Conservation (phyloP, 1,140 invertebrate species). For the Catajapyx aquilonaris region DNA sequence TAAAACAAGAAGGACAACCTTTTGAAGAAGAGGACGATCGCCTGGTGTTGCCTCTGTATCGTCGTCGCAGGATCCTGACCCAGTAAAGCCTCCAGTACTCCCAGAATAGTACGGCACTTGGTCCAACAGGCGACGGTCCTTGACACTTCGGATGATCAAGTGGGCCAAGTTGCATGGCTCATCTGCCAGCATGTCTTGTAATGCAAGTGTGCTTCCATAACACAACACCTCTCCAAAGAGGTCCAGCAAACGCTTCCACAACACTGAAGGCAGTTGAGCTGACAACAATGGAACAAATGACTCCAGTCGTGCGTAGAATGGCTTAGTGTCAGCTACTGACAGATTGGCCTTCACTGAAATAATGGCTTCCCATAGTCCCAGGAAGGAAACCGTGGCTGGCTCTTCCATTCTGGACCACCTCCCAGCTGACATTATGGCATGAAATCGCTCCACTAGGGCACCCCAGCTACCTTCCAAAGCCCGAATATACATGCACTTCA, state of each 20-base stretch:
- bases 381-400: conserved; percentile 50
- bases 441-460: conserved; percentile 37
- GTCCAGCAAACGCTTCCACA: conserved; percentile 63
- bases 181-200: conserved; percentile 65
- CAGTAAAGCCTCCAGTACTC: conserved; percentile 28
- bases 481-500: conserved; percentile 66
- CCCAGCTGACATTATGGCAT: conserved; percentile 28
- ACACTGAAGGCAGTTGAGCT: conserved; percentile 45
- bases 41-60: conserved; percentile 16
- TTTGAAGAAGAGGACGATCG: conserved; percentile 47
- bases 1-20: conserved; percentile 59
- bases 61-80: conserved; percentile 23
- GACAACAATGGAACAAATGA: conserved; percentile 50
- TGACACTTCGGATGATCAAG: conserved; percentile 59
- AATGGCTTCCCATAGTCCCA: conserved; percentile 71
- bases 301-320: conserved; percentile 65
- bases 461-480: conserved; percentile 64
- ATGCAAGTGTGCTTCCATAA: conserved; percentile 66
- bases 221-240: conserved; percentile 73
- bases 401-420: conserved; percentile 31
- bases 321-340: conserved; percentile 66
- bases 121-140: conserved; percentile 57
- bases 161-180: conserved; percentile 69
- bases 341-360: conserved; percentile 77
- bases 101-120: conserved; percentile 30